Evolutionary conservation across 2,888 invertebrate species (phyloP), one percentile per base, ranked within the genome.

Genomic region (Dichetophora obliterata): DNA sequence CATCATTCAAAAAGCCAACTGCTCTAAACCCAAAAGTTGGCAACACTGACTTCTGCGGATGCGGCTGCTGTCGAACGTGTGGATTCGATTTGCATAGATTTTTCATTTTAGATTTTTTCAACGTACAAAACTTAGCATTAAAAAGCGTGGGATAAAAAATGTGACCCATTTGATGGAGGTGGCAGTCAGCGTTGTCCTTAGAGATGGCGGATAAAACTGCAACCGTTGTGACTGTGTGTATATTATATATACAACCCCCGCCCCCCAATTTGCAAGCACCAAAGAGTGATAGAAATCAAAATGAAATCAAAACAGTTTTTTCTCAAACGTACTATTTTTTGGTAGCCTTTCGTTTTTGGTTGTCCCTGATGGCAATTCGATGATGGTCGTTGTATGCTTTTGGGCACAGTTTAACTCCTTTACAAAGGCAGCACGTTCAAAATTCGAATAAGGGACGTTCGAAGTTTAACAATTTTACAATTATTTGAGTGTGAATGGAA

Each of bases 81-180:
- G 70, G 34, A 68, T 82, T 82, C 81, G 84, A 84, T 84, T 84
- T 84, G 85, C 84, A 84, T 84, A 85, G 84, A 84, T 84, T 84
- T 84, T 85, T 85, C 84, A 84, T 84, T 85, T 85, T 79, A 82
- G 84, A 84, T 85, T 85, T 81, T 74, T 72, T 59, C 48, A 48
- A 37, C 61, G 34, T 48, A 24, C 22, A 27, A 6, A 37, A 37
- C 22, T 16, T 22, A 27, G 37, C 50, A 50, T 24, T 19, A 48
- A 34, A 72, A 61, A 24, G 61, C 61, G 43, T 72, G 48, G 48
- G 61, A 27, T 48, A 27, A 14, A 72, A 61, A 72, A 11, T 61
- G 48, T 31, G 31, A 16, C n/a, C 6, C 59, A 61, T 14, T 14
- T 48, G 73, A 11, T 6, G 24, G 31, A 6, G 22, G 50, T 54